phyloP scores from a whole-genome alignment of 2,888 invertebrate genomes.

The Plebejus melissa region DNA sequence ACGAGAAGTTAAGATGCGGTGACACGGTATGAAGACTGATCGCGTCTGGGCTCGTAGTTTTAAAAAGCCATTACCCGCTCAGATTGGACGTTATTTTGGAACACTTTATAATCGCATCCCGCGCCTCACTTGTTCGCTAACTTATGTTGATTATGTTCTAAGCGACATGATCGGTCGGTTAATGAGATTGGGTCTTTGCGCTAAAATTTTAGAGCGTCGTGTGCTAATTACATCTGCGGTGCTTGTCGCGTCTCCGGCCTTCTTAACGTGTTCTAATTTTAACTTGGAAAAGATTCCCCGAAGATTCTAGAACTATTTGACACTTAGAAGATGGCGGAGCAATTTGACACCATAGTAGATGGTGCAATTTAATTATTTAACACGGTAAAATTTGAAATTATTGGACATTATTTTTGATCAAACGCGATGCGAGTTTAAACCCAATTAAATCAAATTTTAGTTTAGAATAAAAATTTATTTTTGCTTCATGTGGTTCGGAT shows the following conservation, averaged over 20 bases:
- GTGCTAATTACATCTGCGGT: conserved; percentile 73
- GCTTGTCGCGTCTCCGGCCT: conserved; percentile 40
- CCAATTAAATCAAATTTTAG: neutral
- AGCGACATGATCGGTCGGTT: conserved; percentile 76
- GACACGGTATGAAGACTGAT: conserved; percentile 80
- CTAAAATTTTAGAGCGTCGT: conserved; percentile 76
- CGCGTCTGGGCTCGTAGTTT: conserved; percentile 79
- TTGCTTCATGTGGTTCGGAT: neutral
- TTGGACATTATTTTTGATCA: no score
- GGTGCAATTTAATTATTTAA: neutral
- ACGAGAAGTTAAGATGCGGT: conserved; percentile 72
- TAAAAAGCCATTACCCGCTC: conserved; percentile 75
- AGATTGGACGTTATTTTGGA: conserved; percentile 61
- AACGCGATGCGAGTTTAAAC: neutral
- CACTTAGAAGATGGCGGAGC: neutral
- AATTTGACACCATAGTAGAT: neutral
- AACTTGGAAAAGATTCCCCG: neutral
- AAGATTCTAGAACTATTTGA: conserved; percentile 3
- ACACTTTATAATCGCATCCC: conserved; percentile 78
- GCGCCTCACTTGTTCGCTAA: conserved; percentile 75
- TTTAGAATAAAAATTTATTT: neutral
- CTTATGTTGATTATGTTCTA: conserved; percentile 78
- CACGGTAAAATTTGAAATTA: neutral
- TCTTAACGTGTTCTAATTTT: conserved; percentile 34
- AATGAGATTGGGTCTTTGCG: conserved; percentile 77